Evolutionary conservation across 2,888 invertebrate genomes (phyloP).

Genomic region (Drosophila meridiana): DNA sequence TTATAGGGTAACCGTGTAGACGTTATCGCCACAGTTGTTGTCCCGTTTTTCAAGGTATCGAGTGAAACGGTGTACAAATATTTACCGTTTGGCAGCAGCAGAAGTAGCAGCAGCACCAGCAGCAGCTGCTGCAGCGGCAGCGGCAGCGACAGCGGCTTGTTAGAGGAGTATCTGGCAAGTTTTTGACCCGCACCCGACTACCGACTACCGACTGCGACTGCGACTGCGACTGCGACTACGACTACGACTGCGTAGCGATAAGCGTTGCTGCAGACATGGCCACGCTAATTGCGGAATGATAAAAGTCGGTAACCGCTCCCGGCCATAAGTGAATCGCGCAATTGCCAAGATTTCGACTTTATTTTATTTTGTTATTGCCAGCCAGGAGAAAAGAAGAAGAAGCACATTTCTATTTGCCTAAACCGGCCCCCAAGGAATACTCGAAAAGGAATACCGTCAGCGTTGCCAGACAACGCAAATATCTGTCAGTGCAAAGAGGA

Average conservation of each 20-base stretch:
- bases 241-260: constrained; percentile 56
- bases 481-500: not conserved
- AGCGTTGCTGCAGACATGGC: constrained; percentile 69
- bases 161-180: constrained; percentile 55
- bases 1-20: constrained; percentile 13
- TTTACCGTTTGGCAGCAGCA: constrained; percentile 59
- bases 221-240: constrained; percentile 18
- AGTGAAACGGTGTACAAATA: constrained; percentile 73
- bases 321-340: constrained; percentile 50
- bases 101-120: constrained; percentile 42
- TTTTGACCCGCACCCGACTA: constrained; percentile 56
- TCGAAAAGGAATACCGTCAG: constrained; percentile 26
- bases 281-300: constrained; percentile 79
- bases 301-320: constrained; percentile 61
- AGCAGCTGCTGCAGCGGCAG: constrained; percentile 48
- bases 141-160: constrained; percentile 57
- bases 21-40: constrained; percentile 38
- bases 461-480: constrained; percentile 61
- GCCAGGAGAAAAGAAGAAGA: constrained; percentile 7
- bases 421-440: constrained; percentile 76
- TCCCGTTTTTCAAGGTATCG: constrained; percentile 72
- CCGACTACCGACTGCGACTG: constrained; percentile 31
- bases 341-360: constrained; percentile 60
- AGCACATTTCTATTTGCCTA: constrained; percentile 65
- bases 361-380: constrained; percentile 47